These are phyloP conservation scores for Drosophila bipectinata DNA, from an alignment of 1,140 invertebrate genomes.

Conservation along the genomic window DNA sequence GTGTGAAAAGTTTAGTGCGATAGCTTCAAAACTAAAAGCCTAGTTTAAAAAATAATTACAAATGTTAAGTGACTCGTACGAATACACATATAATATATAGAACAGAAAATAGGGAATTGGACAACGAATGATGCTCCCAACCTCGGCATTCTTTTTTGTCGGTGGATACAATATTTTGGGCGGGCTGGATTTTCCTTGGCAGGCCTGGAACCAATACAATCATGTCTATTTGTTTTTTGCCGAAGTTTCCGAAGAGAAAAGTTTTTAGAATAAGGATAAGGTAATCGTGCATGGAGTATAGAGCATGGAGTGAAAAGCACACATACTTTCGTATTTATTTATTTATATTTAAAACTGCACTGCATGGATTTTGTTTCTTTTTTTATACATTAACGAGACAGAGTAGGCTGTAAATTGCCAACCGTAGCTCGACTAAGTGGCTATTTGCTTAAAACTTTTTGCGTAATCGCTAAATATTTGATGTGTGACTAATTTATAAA, in stretches of 20 bases:
- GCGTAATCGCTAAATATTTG: slow-evolving; percentile 44
- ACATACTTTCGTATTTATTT: slow-evolving; percentile 10
- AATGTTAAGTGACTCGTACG: too few species aligned
- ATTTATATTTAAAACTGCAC: slow-evolving; percentile 41
- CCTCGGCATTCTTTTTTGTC: too few species aligned
- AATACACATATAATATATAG: too few species aligned
- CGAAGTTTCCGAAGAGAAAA: neutral
- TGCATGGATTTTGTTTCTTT: slow-evolving; percentile 25
- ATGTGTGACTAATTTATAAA: slow-evolving; percentile 58
- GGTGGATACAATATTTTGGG: too few species aligned
- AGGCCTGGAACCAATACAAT: too few species aligned
- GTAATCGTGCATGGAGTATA: neutral
- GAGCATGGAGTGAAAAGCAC: slow-evolving; percentile 1
- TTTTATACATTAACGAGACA: slow-evolving; percentile 43
- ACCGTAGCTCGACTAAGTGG: slow-evolving; percentile 37
- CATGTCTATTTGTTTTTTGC: too few species aligned
- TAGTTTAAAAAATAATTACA: too few species aligned
- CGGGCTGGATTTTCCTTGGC: too few species aligned
- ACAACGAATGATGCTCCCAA: too few species aligned
- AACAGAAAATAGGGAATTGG: too few species aligned
- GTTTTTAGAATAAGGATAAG: neutral
- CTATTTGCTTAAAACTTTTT: slow-evolving; percentile 58
- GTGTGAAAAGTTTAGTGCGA: too few species aligned
- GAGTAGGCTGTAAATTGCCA: slow-evolving; percentile 15
- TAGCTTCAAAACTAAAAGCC: too few species aligned